phyloP scores from a whole-genome alignment of 1,140 invertebrate genomes.

The Scaptomyza pallida region DNA sequence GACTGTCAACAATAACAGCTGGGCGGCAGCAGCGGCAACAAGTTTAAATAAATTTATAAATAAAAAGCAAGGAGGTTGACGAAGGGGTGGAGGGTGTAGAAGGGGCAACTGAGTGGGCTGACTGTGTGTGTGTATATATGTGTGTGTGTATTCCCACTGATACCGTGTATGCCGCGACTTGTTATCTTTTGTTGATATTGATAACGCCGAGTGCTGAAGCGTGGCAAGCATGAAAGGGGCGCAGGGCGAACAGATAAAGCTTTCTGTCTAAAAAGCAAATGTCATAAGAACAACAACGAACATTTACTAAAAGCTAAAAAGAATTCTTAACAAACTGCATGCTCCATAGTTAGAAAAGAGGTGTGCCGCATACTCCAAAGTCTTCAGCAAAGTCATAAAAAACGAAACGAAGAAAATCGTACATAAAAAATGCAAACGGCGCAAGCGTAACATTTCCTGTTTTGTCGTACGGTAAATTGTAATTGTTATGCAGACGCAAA shows the following conservation, averaged over 20 bases:
- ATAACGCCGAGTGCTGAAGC: constrained; percentile 32
- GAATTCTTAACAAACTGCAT: background rate
- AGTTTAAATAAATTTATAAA: constrained; percentile 51
- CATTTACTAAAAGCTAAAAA: constrained; percentile 1
- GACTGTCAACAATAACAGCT: constrained; percentile 50
- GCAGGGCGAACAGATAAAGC: constrained; percentile 37
- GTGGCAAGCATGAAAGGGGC: constrained; percentile 17
- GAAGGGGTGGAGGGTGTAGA: no score
- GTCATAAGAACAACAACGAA: background rate
- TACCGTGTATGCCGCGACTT: constrained; percentile 13
- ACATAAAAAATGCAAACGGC: constrained; percentile 37
- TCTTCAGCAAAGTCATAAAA: constrained; percentile 33
- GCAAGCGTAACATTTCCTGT: constrained; percentile 71
- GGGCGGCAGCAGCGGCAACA: constrained; percentile 38
- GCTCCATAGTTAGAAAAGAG: background rate
- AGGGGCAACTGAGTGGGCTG: background rate
- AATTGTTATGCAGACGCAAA: constrained; percentile 72
- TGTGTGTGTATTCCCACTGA: constrained; percentile 25
- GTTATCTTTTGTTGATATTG: constrained; percentile 73
- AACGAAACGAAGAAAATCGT: background rate
- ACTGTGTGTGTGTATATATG: no score
- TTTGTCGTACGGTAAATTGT: constrained; percentile 64
- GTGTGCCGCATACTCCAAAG: constrained; percentile 21
- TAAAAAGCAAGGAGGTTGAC: constrained; percentile 20
- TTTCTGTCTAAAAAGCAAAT: background rate